Percentiles rank a stretch among this genome's conserved stretches.
Evolutionary conservation across 2,797 vertebrate species (phyloP).

Genomic region (Lerista edwardsae): DNA sequence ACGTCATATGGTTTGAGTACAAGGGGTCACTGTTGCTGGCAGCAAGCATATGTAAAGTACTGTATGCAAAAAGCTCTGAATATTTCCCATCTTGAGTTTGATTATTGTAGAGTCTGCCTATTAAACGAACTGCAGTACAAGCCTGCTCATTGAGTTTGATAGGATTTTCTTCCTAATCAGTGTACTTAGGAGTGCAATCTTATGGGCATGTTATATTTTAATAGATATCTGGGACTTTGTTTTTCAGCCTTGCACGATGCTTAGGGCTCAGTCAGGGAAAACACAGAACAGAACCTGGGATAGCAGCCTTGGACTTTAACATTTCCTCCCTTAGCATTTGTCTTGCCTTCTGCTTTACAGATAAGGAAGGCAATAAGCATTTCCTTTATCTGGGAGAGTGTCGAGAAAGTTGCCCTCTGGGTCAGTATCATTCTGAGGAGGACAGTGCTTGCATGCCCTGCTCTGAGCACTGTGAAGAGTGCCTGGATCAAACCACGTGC

Average conservation of each 20-base stretch:
- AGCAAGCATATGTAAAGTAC: not conserved
- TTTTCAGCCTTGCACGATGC: not conserved
- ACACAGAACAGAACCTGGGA: not conserved
- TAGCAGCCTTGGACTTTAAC: not conserved
- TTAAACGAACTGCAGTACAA: not conserved
- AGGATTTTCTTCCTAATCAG: too few species aligned
- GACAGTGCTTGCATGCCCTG: slow-evolving; percentile 81
- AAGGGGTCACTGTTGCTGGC: not conserved
- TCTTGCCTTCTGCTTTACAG: slow-evolving; percentile 67
- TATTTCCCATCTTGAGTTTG: not conserved
- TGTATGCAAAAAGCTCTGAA: not conserved
- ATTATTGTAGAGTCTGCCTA: not conserved
- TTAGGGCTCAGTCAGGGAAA: not conserved
- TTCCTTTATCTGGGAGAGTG: slow-evolving; percentile 85
- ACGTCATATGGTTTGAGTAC: not conserved
- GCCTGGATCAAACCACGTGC: slow-evolving; percentile 76
- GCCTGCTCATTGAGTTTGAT: not conserved
- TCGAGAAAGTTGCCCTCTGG: slow-evolving; percentile 82
- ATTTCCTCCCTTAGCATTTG: not conserved
- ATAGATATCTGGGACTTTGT: not conserved
- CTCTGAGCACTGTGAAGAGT: slow-evolving; percentile 80
- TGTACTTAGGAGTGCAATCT: not conserved
- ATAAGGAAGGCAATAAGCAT: slow-evolving; percentile 73
- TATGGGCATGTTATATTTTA: too few species aligned
- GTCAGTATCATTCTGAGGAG: slow-evolving; percentile 75